A percentile compares a stretch with the other conserved stretches of the same genome.
Evolutionary conservation across 1,140 invertebrate genomes (phyloP).

Genomic region (Drosophila saltans): DNA sequence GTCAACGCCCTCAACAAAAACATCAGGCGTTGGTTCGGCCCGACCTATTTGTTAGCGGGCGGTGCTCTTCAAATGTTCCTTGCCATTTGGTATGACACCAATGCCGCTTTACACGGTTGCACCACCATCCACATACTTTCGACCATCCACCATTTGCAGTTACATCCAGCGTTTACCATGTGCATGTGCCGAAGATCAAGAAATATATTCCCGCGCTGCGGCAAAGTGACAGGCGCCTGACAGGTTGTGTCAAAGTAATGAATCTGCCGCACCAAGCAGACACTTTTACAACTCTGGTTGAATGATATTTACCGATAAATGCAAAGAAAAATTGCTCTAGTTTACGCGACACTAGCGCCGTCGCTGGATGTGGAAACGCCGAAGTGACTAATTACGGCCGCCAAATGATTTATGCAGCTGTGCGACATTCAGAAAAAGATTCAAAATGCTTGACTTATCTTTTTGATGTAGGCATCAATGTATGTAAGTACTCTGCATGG

Average conservation of each 20-base stretch:
- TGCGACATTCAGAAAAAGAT: slow-evolving; percentile 55
- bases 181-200: slow-evolving; percentile 33
- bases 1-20: slow-evolving; percentile 70
- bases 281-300: slow-evolving; percentile 71
- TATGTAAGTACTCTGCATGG: too few species aligned
- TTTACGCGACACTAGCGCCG: slow-evolving; percentile 62
- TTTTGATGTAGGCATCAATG: slow-evolving; percentile 58
- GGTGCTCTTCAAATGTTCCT: slow-evolving; percentile 74
- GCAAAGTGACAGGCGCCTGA: slow-evolving; percentile 80
- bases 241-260: slow-evolving; percentile 83
- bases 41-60: slow-evolving; percentile 75
- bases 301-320: slow-evolving; percentile 37
- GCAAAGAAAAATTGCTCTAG: slow-evolving; percentile 73
- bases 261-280: slow-evolving; percentile 79
- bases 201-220: slow-evolving; percentile 74
- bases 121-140: slow-evolving; percentile 61
- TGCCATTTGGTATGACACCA: slow-evolving; percentile 69
- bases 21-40: slow-evolving; percentile 47
- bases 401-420: slow-evolving; percentile 78
- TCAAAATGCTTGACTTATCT: slow-evolving; percentile 26
- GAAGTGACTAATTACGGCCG: slow-evolving; percentile 78
- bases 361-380: slow-evolving; percentile 45
- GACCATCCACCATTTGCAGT: slow-evolving; percentile 9
- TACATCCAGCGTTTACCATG: slow-evolving; percentile 6
- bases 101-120: slow-evolving; percentile 40